phyloP scores from a whole-genome alignment of 1,140 invertebrate genomes.

The Wiebesia pumilae region DNA sequence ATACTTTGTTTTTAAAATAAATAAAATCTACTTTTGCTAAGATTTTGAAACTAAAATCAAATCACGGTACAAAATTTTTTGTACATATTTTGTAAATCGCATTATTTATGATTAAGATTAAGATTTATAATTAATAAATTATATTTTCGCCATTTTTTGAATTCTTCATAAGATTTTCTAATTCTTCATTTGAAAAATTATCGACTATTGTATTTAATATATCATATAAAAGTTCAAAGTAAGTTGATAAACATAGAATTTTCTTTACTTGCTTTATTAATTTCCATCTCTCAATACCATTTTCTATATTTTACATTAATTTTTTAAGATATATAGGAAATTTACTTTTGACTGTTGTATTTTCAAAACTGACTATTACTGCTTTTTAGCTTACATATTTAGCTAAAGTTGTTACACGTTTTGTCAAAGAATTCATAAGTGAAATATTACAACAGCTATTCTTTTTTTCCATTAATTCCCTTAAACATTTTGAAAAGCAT shows the following conservation, averaged over 20 bases:
- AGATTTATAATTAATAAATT: no score
- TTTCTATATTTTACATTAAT: conserved; percentile 22
- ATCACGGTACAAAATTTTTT: no score
- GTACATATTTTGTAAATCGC: no score
- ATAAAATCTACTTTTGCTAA: no score
- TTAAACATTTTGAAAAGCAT: background rate
- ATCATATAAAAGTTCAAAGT: conserved; percentile 25
- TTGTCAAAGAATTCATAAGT: conserved; percentile 28
- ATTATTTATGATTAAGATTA: no score
- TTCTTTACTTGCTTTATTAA: conserved; percentile 6
- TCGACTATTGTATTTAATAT: conserved; percentile 23
- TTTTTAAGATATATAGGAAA: conserved; percentile 41
- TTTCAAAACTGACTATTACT: background rate
- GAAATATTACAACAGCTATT: background rate
- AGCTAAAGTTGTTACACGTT: background rate
- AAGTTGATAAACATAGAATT: background rate
- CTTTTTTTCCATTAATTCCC: background rate
- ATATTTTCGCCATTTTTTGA: no score
- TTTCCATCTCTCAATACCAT: background rate
- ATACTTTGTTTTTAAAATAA: no score
- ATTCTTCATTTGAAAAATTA: conserved; percentile 35
- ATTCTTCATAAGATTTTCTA: conserved; percentile 11
- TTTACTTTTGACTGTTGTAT: background rate
- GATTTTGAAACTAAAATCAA: no score
- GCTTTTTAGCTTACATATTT: conserved; percentile 9